These are phyloP conservation scores for Platyura marginata DNA, from an alignment of 1,140 invertebrate genomes.

Conservation along the genomic window DNA sequence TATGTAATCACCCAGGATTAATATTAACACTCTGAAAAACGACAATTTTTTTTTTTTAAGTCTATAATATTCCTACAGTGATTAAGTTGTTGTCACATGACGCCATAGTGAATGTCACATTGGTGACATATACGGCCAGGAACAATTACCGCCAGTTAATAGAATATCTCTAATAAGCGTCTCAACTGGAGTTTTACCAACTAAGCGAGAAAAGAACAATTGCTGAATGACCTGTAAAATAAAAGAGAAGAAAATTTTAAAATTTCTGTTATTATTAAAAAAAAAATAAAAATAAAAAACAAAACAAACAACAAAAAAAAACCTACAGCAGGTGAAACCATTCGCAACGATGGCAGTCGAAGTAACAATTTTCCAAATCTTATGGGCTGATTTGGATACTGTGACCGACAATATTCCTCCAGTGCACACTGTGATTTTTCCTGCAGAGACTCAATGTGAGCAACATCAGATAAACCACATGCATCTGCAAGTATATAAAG, in stretches of 20 bases:
- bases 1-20: too few relatives aligned
- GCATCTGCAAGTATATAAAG: slow-evolving; percentile 58
- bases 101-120: slow-evolving; percentile 53
- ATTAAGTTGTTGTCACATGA: slow-evolving; percentile 35
- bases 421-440: slow-evolving; percentile 94
- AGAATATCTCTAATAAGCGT: slow-evolving; percentile 94
- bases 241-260: too few relatives aligned
- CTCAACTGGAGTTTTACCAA: slow-evolving; percentile 92
- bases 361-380: slow-evolving; percentile 90
- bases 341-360: slow-evolving; percentile 75
- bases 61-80: too few relatives aligned
- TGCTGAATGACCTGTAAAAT: slow-evolving; percentile 78
- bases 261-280: too few relatives aligned
- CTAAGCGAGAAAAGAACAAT: slow-evolving; percentile 89
- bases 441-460: slow-evolving; percentile 86
- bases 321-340: slow-evolving; percentile 60
- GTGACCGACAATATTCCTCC: slow-evolving; percentile 88
- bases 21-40: too few relatives aligned
- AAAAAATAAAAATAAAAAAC: too few relatives aligned
- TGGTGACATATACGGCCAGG: slow-evolving; percentile 91
- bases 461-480: slow-evolving; percentile 80
- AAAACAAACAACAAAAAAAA: background rate
- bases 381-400: slow-evolving; percentile 91
- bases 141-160: slow-evolving; percentile 79
- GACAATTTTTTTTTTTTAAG: too few relatives aligned